Evolutionary conservation across 2,888 invertebrate genomes (phyloP).

Genomic region (Spialia ferax): DNA sequence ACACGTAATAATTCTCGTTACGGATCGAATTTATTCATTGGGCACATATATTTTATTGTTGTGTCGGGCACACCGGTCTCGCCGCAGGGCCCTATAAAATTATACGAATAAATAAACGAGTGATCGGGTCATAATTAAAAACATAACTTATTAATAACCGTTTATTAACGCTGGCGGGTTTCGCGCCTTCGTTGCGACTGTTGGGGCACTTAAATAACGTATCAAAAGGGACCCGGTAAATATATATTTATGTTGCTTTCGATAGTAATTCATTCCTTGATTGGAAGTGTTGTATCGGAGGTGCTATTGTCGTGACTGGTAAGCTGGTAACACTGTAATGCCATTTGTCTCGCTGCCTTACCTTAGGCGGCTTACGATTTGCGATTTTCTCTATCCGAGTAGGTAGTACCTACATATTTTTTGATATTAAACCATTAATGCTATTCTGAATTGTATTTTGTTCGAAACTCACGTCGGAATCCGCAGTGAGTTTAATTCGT

Average conservation of each 20-base stretch:
- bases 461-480: too few species aligned
- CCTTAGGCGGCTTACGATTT: slow-evolving; percentile 8
- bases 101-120: slow-evolving; percentile 82
- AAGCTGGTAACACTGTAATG: slow-evolving; percentile 28
- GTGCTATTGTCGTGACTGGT: slow-evolving; percentile 39
- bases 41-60: slow-evolving; percentile 78
- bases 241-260: slow-evolving; percentile 41
- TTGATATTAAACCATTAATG: too few species aligned
- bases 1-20: slow-evolving; percentile 80
- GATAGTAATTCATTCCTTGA: slow-evolving; percentile 39
- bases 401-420: too few species aligned
- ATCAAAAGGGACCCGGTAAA: slow-evolving; percentile 40
- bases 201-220: slow-evolving; percentile 47
- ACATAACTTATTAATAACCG: slow-evolving; percentile 85
- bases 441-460: too few species aligned
- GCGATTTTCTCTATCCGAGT: background rate
- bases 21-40: slow-evolving; percentile 82
- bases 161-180: slow-evolving; percentile 82
- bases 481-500: too few species aligned
- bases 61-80: slow-evolving; percentile 60
- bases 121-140: slow-evolving; percentile 83
- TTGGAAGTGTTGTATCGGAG: slow-evolving; percentile 35
- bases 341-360: background rate
- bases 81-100: slow-evolving; percentile 84
- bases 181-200: slow-evolving; percentile 62